Conservation (phyloP, 2,113 vertebrate genomes). For the Vimba vimba region DNA sequence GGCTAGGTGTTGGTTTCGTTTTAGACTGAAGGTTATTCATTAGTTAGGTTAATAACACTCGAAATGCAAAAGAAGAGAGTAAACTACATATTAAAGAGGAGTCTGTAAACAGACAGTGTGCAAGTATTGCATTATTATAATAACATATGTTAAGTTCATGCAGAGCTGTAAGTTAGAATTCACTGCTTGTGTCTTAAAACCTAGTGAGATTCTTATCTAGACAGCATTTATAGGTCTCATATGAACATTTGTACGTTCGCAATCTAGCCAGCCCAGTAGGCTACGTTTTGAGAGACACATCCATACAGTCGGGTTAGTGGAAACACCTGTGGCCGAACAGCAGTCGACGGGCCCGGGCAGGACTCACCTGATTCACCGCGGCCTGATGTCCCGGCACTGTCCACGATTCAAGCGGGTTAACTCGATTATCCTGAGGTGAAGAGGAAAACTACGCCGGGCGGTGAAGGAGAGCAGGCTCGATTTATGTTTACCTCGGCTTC, state of each 20-base stretch:
- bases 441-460: conserved; percentile 4
- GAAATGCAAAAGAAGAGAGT: background rate
- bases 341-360: conserved; percentile 56
- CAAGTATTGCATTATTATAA: background rate
- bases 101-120: background rate
- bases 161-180: background rate
- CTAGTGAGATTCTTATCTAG: background rate
- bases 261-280: background rate
- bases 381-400: conserved; percentile 59
- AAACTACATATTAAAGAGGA: background rate
- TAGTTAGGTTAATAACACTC: background rate
- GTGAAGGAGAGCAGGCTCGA: background rate
- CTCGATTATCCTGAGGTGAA: conserved; percentile 7
- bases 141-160: background rate
- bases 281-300: background rate
- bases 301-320: conserved; percentile 2
- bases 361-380: conserved; percentile 75
- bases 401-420: conserved; percentile 47
- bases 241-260: background rate
- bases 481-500: conserved; percentile 28
- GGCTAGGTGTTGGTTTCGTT: background rate
- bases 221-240: background rate
- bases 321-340: conserved; percentile 67
- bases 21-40: background rate
- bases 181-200: background rate